Evolutionary conservation across 2,888 invertebrate genomes (phyloP).

Genomic region (Seira ritae): DNA sequence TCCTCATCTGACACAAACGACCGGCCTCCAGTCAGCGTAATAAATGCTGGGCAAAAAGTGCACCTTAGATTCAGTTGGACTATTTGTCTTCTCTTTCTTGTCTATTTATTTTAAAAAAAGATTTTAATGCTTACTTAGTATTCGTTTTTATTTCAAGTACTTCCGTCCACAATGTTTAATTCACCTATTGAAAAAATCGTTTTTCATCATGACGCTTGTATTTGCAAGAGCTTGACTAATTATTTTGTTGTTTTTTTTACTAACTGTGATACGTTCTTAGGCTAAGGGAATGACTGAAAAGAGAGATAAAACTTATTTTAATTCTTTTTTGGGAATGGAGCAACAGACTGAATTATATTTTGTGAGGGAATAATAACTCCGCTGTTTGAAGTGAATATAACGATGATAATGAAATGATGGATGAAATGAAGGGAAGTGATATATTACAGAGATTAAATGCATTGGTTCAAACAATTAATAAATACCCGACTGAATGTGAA

Average conservation of each 20-base stretch:
- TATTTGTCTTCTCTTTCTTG: constrained; percentile 7
- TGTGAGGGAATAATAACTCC: neutral
- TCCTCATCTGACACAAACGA: neutral
- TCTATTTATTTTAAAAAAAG: constrained; percentile 15
- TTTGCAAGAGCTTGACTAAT: constrained; percentile 23
- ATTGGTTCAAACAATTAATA: neutral
- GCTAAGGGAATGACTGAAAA: constrained; percentile 19
- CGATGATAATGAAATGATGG: neutral
- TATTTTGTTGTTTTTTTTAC: constrained; percentile 24
- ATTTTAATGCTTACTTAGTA: neutral
- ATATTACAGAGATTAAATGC: constrained; percentile 18
- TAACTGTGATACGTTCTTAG: constrained; percentile 20
- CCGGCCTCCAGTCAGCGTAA: neutral
- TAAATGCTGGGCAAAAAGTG: neutral
- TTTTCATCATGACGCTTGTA: constrained; percentile 24
- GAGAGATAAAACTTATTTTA: constrained; percentile 11
- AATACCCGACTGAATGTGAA: too few relatives aligned
- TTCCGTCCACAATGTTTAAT: constrained; percentile 15
- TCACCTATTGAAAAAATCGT: constrained; percentile 10
- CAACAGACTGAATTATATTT: constrained; percentile 15
- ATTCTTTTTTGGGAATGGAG: constrained; percentile 23
- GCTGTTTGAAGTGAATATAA: neutral
- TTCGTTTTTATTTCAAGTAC: constrained; percentile 15
- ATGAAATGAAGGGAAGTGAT: constrained; percentile 21
- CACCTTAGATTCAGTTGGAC: neutral